Percentiles rank a stretch among this genome's conserved stretches.
phyloP scores from a whole-genome alignment of 2,113 vertebrate genomes.

The Bubalus kerabau region DNA sequence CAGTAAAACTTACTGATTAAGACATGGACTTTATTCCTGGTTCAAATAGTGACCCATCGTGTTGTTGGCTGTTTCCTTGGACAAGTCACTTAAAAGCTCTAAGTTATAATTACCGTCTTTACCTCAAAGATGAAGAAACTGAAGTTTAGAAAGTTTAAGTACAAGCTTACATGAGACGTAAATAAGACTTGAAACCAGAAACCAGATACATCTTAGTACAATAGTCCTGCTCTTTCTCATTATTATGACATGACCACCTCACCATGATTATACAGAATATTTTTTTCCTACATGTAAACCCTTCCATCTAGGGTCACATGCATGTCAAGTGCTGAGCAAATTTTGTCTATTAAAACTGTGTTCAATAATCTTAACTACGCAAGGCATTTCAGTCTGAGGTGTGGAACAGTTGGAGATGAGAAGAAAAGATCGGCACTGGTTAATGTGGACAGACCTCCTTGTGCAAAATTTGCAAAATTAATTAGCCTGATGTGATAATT shows the following conservation, averaged over 20 bases:
- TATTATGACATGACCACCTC: neutral
- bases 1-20: neutral
- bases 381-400: neutral
- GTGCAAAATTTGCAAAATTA: constrained; percentile 1
- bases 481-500: constrained; percentile 48
- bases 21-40: neutral
- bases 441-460: neutral
- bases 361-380: neutral
- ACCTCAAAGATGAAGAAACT: neutral
- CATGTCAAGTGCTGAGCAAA: neutral
- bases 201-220: neutral
- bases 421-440: neutral
- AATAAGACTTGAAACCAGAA: neutral
- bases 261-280: neutral
- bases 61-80: neutral
- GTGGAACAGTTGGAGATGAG: neutral
- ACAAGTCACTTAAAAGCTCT: neutral
- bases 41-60: neutral
- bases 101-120: neutral
- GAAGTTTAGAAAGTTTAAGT: neutral
- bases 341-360: neutral
- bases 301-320: neutral
- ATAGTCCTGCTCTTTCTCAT: neutral
- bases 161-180: neutral
- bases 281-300: neutral